Percentiles rank a stretch among this genome's conserved stretches.
These are phyloP conservation scores for Drosophila repletoides DNA, from an alignment of 1,140 invertebrate genomes.

Conservation along the genomic window DNA sequence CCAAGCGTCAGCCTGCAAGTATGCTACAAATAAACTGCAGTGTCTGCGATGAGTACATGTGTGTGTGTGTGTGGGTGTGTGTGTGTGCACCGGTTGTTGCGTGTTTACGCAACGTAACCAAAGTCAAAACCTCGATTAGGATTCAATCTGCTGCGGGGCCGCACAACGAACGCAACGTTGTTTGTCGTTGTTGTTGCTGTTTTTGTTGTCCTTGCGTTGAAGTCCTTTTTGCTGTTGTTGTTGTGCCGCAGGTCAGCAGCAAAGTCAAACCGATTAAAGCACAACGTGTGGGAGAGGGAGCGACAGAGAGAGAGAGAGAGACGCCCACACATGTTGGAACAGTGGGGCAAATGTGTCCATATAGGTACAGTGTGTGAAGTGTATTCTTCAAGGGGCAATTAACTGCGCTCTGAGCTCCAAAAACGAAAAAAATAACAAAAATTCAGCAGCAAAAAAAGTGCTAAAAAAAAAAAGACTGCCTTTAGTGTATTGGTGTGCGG, in stretches of 20 bases:
- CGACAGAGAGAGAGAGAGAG: conserved; percentile 17
- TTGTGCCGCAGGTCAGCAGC: conserved; percentile 62
- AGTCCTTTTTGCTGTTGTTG: conserved; percentile 15
- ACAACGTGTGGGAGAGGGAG: no score
- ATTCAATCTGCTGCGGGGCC: conserved; percentile 78
- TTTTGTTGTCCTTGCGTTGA: conserved; percentile 2
- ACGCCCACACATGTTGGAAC: conserved; percentile 8
- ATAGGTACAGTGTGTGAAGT: conserved; percentile 45
- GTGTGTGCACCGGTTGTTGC: conserved; percentile 59
- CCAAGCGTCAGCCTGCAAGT: conserved; percentile 53
- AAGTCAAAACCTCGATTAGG: conserved; percentile 80
- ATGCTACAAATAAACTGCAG: conserved; percentile 70
- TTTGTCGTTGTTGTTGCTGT: conserved; percentile 52
- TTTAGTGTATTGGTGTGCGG: conserved; percentile 16
- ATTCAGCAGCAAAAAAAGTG: no score
- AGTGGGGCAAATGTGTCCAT: background rate
- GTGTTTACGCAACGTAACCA: conserved; percentile 80
- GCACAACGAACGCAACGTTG: conserved; percentile 55
- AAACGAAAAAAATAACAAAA: no score
- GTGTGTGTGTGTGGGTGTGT: conserved; percentile 9
- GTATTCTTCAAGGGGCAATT: conserved; percentile 79
- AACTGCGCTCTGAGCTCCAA: conserved; percentile 62
- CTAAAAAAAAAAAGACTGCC: conserved; percentile 59
- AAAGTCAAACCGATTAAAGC: conserved; percentile 78
- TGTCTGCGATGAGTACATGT: conserved; percentile 1